phyloP scores from a whole-genome alignment of 1,140 invertebrate species.

The Formica exsecta region DNA sequence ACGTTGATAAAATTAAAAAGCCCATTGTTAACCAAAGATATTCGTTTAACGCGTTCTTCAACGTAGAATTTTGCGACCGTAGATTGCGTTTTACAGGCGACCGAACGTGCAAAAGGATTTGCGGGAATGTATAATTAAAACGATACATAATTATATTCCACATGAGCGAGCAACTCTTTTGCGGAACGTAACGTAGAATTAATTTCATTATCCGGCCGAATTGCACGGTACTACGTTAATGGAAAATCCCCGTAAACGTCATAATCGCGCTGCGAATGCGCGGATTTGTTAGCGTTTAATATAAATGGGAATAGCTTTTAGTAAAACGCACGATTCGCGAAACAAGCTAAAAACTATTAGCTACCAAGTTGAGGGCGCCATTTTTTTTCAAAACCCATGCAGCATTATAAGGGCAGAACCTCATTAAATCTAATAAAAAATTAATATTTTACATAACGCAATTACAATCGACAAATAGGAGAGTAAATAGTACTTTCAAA shows the following conservation, averaged over 20 bases:
- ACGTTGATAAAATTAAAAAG: neutral
- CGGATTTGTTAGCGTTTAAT: conserved; percentile 57
- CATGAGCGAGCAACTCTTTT: conserved; percentile 53
- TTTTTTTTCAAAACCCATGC: conserved; percentile 26
- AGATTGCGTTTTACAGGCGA: conserved; percentile 43
- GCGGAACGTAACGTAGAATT: conserved; percentile 58
- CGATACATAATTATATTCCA: conserved; percentile 60
- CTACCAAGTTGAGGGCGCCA: neutral
- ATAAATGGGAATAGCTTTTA: conserved; percentile 52
- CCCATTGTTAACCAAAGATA: neutral
- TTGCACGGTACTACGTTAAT: conserved; percentile 58
- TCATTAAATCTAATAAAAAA: conserved; percentile 33
- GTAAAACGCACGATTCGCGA: conserved; percentile 32
- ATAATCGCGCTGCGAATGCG: conserved; percentile 51
- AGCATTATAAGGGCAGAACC: neutral
- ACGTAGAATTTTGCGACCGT: conserved; percentile 41
- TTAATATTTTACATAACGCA: neutral
- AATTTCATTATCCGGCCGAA: conserved; percentile 60
- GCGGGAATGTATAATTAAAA: conserved; percentile 60
- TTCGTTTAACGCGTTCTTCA: conserved; percentile 34
- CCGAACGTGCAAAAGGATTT: conserved; percentile 54
- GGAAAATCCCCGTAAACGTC: conserved; percentile 59
- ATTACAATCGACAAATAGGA: neutral
- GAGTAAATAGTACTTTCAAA: neutral
- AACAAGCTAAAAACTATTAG: conserved; percentile 20